Percentiles rank a stretch among this genome's conserved stretches.
phyloP scores from a whole-genome alignment of 2,888 invertebrate genomes.

The Limulus polyphemus region DNA sequence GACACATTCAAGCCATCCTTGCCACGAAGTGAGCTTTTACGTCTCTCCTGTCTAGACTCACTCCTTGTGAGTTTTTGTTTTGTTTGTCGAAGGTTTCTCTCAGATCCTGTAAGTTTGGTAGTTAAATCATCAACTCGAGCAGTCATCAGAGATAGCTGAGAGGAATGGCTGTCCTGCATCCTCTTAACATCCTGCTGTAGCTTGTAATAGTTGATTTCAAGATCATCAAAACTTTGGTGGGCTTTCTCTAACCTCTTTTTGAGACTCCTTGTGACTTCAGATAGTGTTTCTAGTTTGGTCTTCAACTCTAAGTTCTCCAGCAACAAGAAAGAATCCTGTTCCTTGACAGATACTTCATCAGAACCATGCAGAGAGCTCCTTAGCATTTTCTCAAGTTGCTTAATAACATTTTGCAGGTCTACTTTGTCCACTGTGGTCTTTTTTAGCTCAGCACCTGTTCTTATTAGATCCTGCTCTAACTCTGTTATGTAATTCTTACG shows the following conservation, averaged over 20 bases:
- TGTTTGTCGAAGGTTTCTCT: slow-evolving; percentile 57
- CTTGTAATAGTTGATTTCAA: slow-evolving; percentile 27
- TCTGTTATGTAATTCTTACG: neutral
- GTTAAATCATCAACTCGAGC: slow-evolving; percentile 72
- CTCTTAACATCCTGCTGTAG: slow-evolving; percentile 43
- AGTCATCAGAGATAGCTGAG: slow-evolving; percentile 62
- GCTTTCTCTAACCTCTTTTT: slow-evolving; percentile 24
- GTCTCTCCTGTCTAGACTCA: slow-evolving; percentile 61
- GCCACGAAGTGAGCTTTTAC: slow-evolving; percentile 69
- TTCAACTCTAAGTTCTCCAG: neutral
- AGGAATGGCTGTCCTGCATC: slow-evolving; percentile 44
- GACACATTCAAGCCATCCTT: slow-evolving; percentile 23
- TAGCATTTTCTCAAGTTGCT: neutral
- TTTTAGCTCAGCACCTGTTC: neutral
- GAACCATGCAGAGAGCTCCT: neutral
- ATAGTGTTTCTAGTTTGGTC: slow-evolving; percentile 7
- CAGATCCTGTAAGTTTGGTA: slow-evolving; percentile 62
- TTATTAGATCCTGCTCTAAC: neutral
- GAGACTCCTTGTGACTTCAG: slow-evolving; percentile 19
- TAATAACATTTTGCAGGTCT: neutral
- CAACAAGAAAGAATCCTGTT: neutral
- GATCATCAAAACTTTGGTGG: slow-evolving; percentile 24
- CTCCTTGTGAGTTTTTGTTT: slow-evolving; percentile 66
- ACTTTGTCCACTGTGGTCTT: neutral
- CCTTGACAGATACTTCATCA: neutral